These are phyloP conservation scores for Synergus umbraculus DNA, from an alignment of 2,888 invertebrate species.

Conservation along the genomic window DNA sequence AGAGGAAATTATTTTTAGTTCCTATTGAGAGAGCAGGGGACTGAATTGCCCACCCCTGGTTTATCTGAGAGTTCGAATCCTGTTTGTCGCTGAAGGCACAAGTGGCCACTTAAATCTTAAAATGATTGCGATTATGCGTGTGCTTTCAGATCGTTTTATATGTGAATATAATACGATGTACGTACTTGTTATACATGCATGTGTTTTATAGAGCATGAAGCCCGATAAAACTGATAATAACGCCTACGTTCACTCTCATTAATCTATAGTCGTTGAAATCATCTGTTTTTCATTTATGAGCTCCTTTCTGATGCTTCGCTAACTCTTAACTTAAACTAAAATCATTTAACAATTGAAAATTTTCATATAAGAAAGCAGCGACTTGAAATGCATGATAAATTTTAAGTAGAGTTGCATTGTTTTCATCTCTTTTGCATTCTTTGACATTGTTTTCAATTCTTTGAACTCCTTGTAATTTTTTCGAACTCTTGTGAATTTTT, in stretches of 20 bases:
- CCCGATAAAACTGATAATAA: constrained; percentile 6
- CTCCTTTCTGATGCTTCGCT: neutral
- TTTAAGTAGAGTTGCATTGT: no score
- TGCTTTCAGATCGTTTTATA: neutral
- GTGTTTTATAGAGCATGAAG: constrained; percentile 1
- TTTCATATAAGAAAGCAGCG: neutral
- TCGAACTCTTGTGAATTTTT: no score
- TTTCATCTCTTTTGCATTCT: no score
- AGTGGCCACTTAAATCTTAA: neutral
- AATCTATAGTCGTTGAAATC: neutral
- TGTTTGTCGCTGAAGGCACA: neutral
- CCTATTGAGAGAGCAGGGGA: neutral
- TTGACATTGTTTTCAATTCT: no score
- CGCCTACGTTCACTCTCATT: neutral
- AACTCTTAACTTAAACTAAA: neutral
- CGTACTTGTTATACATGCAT: neutral
- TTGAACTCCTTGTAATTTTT: no score
- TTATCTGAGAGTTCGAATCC: neutral
- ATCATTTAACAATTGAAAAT: neutral
- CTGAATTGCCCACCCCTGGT: neutral
- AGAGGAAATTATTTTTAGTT: neutral
- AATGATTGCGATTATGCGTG: neutral
- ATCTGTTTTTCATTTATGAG: neutral
- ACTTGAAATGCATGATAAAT: no score
- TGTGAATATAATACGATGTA: neutral